A percentile compares a stretch with the other conserved stretches of the same genome.
Evolutionary conservation across 2,888 invertebrate species (phyloP).

Genomic region (Smittia sp.): DNA sequence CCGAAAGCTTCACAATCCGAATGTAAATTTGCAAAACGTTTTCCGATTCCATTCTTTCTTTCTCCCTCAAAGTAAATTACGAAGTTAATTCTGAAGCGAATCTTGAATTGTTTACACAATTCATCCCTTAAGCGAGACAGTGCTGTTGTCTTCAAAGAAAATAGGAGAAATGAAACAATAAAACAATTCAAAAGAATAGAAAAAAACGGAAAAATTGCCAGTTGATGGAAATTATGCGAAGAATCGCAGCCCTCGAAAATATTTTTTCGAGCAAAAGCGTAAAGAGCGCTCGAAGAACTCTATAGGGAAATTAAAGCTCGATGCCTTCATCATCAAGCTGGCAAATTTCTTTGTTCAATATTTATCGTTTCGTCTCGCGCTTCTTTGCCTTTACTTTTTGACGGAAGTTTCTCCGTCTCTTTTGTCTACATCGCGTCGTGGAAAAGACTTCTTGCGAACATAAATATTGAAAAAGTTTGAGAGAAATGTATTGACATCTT

Average conservation of each 20-base stretch:
- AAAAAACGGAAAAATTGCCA: neutral
- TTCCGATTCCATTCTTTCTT: neutral
- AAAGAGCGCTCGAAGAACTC: neutral
- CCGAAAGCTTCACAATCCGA: too few relatives aligned
- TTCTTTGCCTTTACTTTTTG: neutral
- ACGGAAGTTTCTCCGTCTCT: neutral
- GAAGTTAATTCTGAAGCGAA: neutral
- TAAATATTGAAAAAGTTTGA: neutral
- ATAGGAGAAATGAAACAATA: neutral
- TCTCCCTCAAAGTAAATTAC: neutral
- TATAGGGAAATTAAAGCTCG: conserved; percentile 30
- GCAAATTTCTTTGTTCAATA: neutral
- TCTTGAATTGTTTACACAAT: neutral
- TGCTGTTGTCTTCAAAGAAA: neutral
- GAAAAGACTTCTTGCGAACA: neutral
- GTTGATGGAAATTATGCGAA: neutral
- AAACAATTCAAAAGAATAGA: neutral
- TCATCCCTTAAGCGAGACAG: neutral
- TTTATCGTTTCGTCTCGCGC: neutral
- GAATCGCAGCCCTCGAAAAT: neutral
- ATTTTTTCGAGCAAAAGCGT: neutral
- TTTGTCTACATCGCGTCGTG: neutral
- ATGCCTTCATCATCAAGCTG: neutral
- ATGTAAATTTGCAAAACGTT: too few relatives aligned
- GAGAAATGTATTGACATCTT: neutral